Evolutionary conservation across 2,888 invertebrate genomes (phyloP), one percentile per base, ranked within the genome.

Genomic region (Tiliacea citrago): DNA sequence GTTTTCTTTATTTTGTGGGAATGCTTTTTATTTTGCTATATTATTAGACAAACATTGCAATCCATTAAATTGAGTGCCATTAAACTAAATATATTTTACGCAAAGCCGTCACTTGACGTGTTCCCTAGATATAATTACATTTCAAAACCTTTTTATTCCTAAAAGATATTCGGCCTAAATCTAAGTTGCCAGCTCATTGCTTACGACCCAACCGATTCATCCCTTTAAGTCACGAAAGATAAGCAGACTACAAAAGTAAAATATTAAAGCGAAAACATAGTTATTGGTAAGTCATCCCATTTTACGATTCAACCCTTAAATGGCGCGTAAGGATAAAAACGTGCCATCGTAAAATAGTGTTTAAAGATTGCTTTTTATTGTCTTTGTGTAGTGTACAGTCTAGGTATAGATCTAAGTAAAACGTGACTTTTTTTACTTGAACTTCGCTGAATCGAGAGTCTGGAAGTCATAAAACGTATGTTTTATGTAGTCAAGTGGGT

Each of bases 251-350:
- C 45, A 68, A 53, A 66, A 82, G 75, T 76, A 63, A 72, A 82
- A 78, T 83, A 79, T 71, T 78, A 74, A 78, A 82, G 51, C 62
- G 63, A 75, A 82, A 83, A 80, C 76, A 79, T 79, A 81, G 83
- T 83, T 85, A 82, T 81, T 83, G 83, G 84, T 73, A 75, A 82
- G 77, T 73, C 77, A 79, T 79, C 63, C 79, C 71, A 76, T 88
- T 90, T 90, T 90, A 90, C 85, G 89, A 88, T 81, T 85, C 77
- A 79, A 83, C 84, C 86, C 79, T 85, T 80, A 85, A 89, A 90
- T 89, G 88, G 85, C 35, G 79, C 81, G 87, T 85, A 81, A 86
- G 84, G 84, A 85, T 84, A 88, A 85, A 86, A 82, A 79, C 77
- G 71, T 76, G 68, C 49, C 83, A 60, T 87, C 89, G 85, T 90